Percentiles rank a stretch among this genome's conserved stretches.
Evolutionary conservation across 2,797 vertebrate genomes (phyloP).

Genomic region (Cacajao melanocephalus): DNA sequence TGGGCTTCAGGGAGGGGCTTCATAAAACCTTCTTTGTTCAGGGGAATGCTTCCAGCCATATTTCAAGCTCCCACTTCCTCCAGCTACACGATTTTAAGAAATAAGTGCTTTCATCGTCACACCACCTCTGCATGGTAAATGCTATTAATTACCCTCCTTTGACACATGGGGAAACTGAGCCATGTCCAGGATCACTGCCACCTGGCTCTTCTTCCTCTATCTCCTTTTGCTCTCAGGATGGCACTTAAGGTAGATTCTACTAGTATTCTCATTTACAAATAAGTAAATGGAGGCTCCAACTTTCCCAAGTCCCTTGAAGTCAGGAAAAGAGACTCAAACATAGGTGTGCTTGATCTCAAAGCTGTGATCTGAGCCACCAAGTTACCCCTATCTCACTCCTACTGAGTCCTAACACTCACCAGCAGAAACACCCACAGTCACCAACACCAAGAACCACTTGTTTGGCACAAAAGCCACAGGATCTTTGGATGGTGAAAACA

Average conservation of each 20-base stretch:
- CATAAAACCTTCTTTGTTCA: neutral
- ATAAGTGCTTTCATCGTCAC: neutral
- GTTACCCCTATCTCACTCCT: neutral
- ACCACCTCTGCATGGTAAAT: neutral
- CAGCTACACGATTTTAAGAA: neutral
- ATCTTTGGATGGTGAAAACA: neutral
- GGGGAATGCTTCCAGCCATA: neutral
- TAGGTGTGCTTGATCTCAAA: neutral
- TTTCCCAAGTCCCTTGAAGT: neutral
- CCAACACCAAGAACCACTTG: neutral
- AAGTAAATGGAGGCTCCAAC: neutral
- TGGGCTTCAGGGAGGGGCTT: neutral
- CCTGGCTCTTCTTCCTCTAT: neutral
- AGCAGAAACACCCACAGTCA: neutral
- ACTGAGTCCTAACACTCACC: neutral
- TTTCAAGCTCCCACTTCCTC: neutral
- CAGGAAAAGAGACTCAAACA: neutral
- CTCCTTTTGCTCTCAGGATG: neutral
- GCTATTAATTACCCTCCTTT: neutral
- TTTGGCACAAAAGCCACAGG: neutral
- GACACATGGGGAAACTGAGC: conserved; percentile 16
- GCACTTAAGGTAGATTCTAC: neutral
- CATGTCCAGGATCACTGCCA: neutral
- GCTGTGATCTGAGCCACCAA: neutral
- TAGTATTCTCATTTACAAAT: neutral